Evolutionary conservation across 53 echinoderm and acorn worm species (phyloP).

Genomic region (Astropecten irregularis): DNA sequence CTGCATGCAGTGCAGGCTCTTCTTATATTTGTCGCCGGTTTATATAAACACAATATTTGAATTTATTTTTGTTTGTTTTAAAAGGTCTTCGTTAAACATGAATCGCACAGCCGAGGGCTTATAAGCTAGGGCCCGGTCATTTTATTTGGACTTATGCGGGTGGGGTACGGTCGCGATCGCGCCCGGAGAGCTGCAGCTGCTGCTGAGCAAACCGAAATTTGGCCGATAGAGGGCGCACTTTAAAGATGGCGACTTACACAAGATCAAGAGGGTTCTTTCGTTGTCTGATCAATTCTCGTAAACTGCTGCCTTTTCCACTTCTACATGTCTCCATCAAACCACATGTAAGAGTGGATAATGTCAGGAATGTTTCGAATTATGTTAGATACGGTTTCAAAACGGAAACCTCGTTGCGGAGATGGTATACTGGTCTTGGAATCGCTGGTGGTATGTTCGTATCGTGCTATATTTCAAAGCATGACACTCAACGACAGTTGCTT

Average conservation of each 20-base stretch:
- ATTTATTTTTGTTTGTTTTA: too few relatives aligned
- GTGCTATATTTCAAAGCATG: background rate
- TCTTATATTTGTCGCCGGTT: too few relatives aligned
- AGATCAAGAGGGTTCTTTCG: background rate
- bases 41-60: too few relatives aligned
- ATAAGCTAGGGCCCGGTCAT: too few relatives aligned
- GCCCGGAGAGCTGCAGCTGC: too few relatives aligned
- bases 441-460: slow-evolving; percentile 22
- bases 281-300: background rate
- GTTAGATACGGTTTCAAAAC: slow-evolving; percentile 8
- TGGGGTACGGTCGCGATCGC: too few relatives aligned
- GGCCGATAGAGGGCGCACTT: slow-evolving; percentile 43
- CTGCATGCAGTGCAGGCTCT: too few relatives aligned
- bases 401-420: background rate
- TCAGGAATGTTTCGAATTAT: slow-evolving; percentile 16
- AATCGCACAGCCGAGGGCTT: too few relatives aligned
- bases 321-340: background rate
- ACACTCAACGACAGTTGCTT: background rate
- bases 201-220: too few relatives aligned
- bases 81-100: too few relatives aligned
- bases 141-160: too few relatives aligned
- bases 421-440: slow-evolving; percentile 12
- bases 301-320: background rate
- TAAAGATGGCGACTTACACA: slow-evolving; percentile 48
- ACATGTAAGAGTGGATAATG: background rate